Base-by-base conservation (phyloP, 2,888 invertebrate genomes). In the Hypsopygia costalis region DNA sequence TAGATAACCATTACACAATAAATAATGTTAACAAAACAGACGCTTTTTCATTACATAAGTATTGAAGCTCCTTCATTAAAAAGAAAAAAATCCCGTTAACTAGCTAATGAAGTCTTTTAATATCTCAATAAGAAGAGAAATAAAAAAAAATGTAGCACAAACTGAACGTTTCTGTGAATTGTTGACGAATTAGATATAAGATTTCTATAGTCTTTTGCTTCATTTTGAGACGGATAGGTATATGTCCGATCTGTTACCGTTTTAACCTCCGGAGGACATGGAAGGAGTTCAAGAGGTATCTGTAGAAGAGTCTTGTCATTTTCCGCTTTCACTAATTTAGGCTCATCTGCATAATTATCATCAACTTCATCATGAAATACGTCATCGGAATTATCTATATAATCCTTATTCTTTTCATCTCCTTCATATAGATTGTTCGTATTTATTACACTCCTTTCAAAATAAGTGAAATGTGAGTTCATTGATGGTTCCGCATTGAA, bases 211-310 rank as follows among this genome's bases (percentile, higher is more conserved):
- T 88, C 87, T 58, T 87, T 88, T 1, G 87, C 87, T 57, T 88
- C 91, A 41, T 91, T 90, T 51, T 91, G 91, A 27, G 91, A 82
- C 3, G 91, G 91, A 59, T 91, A 80, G 32, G 87, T 88, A 49
- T 87, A 88, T 1, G 87, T 88, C 41, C 83, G 71, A 49, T 91
- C 92, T 11, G 92, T 92, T 34, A 91, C 91, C 58, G 90, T 91
- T 58, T 90, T 91, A n/a, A 90, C 75, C 37, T 90, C 90, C 47
- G 90, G 90, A 39, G 92, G 91, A 62, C 92, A 92, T 11, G 92
- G 92, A 40, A 92, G 69, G 39, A 85, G 74, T 51, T 91, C 91
- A 1, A 90, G 83, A 1, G 91, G 90, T 42, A 92, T 88, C 57
- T 90, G 89, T 36, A 91, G 83, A 42, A 92, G 68, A 20, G 80